Evolutionary conservation across 2,797 vertebrate genomes (phyloP), one percentile per base, ranked within the genome.

Genomic region (Todus mexicanus): DNA sequence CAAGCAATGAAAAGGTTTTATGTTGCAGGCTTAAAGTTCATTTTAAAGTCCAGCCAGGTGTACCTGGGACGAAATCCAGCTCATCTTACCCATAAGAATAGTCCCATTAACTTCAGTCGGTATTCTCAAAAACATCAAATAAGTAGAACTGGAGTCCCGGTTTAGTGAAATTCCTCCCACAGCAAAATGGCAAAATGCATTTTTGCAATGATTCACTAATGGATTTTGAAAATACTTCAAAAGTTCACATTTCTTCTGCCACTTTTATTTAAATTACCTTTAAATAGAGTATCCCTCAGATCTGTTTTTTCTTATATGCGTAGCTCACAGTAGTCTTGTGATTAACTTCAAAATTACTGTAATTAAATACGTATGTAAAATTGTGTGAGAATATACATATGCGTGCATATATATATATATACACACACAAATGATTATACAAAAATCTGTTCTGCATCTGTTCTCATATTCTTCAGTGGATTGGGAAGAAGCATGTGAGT

Each of bases 131-230:
- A 60, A 15, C 50, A 63, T 18, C 20, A 54, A 85, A 45, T 17
- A 71, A 81, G 12, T 5, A 59, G 43, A 87, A 27, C 16, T 50
- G 31, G 23, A 87, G 45, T 42, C 35, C 22, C 77, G 29, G 6
- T 85, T 84, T 71, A 48, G 65, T 83, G 59, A 60, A 48, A 76
- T 57, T 57, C 45, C 47, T 77, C 70, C 63, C 73, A 61, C 38
- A 21, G 20, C 40, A 19, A 86, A 90, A 70, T 51, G 38, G 20
- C 40, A 19, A 86, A 90, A 70, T 51, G 38, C 6, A 26, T 56
- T 85, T 91, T 74, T 86, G 25, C 70, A 77, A 48, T 35, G 53
- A 90, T 92, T 89, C 87, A 87, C 71, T 78, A 81, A 81, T n/a
- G 20, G 88, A 68, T 78, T 84, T 69, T 53, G 66, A 86, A 90